Base-by-base conservation (phyloP, 2,797 vertebrate genomes). In the Ambastaia sidthimunki region DNA sequence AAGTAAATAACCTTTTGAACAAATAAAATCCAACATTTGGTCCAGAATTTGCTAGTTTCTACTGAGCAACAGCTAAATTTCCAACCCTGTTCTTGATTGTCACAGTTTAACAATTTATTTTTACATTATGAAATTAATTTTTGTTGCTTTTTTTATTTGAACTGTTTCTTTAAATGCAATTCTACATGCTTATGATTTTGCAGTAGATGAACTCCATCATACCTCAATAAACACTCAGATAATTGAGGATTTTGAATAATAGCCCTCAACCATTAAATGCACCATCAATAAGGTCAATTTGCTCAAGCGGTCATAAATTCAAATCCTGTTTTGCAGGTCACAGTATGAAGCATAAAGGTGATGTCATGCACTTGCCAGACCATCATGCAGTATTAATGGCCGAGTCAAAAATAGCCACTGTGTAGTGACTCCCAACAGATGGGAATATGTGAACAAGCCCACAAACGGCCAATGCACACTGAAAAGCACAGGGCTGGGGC, bases 401-500 rank as follows among this genome's bases (percentile, higher is more conserved):
- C 5, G 23, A 69, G 60, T 28, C 71, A 81, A 65, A 83, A 83
- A 85, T 83, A 85, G 78, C 71, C 68, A 34, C 7, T 48, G 78
- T 65, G 65, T 76, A 72, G 60, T 21, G 44, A 75, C 68, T 81
- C 54, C 70, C 47, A 73, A 37, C 25, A 71, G 68, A 65, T 23
- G 62, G 75, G 68, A 70, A 65, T 75, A 78, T 83, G 67, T 78
- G 75, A 77, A 76, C 80, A 83, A 76, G 37, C 18, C 25, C 25
- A 67, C 37, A 76, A 57, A 57, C 52, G 74, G 65, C 71, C 65
- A 72, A 70, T 80, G 73, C 71, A 70, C 88, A 89, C 74, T n/a
- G 80, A 86, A 87, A 84, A 86, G 81, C 88, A 83, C 15, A 78
- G 86, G 84, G 86, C 80, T 82, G 80, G 83, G 84, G 81, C 68